phyloP scores from a whole-genome alignment of 2,797 vertebrate genomes.

The Cuculus canorus region DNA sequence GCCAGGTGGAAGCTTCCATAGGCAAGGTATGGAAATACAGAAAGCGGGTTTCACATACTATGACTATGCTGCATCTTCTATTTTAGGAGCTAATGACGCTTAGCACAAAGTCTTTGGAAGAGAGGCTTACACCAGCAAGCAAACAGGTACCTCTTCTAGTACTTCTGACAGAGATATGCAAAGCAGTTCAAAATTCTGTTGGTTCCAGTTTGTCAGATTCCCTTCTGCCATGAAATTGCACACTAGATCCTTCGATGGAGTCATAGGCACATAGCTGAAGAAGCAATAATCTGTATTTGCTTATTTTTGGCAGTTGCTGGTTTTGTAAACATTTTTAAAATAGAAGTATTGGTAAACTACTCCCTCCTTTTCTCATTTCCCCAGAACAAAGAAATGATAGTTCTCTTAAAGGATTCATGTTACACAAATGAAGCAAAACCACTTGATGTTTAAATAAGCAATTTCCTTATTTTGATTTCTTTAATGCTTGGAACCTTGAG shows the following conservation, averaged over 20 bases:
- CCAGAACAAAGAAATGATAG: not conserved
- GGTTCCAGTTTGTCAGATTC: not conserved
- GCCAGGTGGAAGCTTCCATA: not conserved
- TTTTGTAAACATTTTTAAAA: not conserved
- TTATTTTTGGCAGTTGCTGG: not conserved
- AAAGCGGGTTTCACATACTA: not conserved
- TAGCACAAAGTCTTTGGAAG: conserved; percentile 84
- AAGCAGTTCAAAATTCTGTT: not conserved
- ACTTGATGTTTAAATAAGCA: not conserved
- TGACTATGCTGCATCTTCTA: not conserved
- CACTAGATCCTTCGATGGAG: not conserved
- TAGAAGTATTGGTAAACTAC: not conserved
- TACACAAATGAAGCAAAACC: not conserved
- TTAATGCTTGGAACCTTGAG: not conserved
- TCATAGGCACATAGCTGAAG: not conserved
- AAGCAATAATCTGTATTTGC: not conserved
- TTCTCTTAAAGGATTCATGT: not conserved
- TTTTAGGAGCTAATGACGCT: conserved; percentile 91
- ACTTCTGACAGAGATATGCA: not conserved
- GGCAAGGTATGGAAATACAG: not conserved
- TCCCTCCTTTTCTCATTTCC: not conserved
- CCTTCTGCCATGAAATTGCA: not conserved
- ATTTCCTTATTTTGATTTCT: not conserved
- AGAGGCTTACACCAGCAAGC: conserved; percentile 84
- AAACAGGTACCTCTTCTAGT: conserved; percentile 83